phyloP scores from a whole-genome alignment of 2,113 vertebrate species.

The Todiramphus chloris region DNA sequence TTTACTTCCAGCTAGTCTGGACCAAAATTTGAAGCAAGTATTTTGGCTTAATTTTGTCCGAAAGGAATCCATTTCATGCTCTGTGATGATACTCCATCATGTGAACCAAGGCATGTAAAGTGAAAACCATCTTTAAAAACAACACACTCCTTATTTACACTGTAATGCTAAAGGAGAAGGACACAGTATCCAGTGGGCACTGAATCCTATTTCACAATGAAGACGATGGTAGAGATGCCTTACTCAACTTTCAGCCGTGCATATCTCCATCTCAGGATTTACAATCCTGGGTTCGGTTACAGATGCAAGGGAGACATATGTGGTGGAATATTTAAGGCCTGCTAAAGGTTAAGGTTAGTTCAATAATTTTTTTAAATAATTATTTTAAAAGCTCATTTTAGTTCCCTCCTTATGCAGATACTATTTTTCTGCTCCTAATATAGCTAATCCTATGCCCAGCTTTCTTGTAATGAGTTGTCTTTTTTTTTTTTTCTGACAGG shows the following conservation, averaged over 20 bases:
- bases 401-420: neutral
- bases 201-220: neutral
- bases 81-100: neutral
- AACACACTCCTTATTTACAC: neutral
- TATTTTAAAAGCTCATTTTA: neutral
- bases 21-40: rapidly evolving
- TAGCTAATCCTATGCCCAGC: rapidly evolving
- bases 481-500: neutral
- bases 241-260: neutral
- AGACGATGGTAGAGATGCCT: neutral
- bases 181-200: neutral
- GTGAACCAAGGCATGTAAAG: neutral
- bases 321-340: neutral
- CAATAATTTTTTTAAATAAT: neutral
- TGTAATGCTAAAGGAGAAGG: neutral
- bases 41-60: neutral
- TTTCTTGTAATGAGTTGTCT: neutral
- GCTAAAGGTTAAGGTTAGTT: neutral
- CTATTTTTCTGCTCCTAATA: neutral
- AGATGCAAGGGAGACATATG: neutral
- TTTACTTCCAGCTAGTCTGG: neutral
- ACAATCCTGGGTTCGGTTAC: neutral
- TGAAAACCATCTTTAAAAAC: neutral
- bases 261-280: neutral
- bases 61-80: neutral